A percentile compares a stretch with the other conserved stretches of the same genome.
Conservation (phyloP, 2,797 vertebrate species). For the Sciaenops ocellatus region DNA sequence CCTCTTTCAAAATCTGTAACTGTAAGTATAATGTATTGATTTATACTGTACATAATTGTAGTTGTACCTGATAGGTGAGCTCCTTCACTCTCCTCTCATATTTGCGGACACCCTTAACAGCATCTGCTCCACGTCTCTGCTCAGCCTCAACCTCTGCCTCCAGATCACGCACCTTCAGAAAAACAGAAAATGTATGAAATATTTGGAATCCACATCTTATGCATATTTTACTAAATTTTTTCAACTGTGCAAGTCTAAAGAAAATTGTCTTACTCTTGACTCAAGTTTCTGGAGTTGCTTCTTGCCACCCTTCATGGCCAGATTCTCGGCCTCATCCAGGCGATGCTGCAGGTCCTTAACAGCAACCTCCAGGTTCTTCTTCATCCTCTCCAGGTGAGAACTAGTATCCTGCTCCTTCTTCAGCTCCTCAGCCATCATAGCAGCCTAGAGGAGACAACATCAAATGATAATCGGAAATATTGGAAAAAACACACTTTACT, state of each 20-base stretch:
- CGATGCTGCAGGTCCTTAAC: conserved; percentile 87
- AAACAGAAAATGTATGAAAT: background rate
- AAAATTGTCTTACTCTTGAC: conserved; percentile 78
- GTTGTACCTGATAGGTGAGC: no score
- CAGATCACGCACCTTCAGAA: no score
- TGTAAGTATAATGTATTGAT: fast-evolving
- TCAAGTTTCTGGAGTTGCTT: conserved; percentile 88
- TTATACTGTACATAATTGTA: no score
- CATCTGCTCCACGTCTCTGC: no score
- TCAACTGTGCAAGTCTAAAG: fast-evolving
- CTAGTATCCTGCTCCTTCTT: conserved; percentile 95
- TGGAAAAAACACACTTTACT: fast-evolving
- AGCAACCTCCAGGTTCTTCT: no score
- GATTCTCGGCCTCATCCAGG: conserved; percentile 14
- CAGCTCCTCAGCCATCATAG: conserved; percentile 93
- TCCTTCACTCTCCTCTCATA: no score
- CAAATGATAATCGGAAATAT: background rate
- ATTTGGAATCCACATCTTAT: background rate
- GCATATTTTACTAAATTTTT: no score
- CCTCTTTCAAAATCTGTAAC: no score
- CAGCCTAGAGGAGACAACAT: conserved; percentile 79
- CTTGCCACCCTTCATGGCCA: no score
- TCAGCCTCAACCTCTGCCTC: no score
- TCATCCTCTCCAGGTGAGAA: conserved; percentile 86
- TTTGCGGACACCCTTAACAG: no score